Percentiles rank a stretch among this genome's conserved stretches.
Evolutionary conservation across 2,113 vertebrate genomes (phyloP).

Genomic region (Chelonoidis abingdonii): DNA sequence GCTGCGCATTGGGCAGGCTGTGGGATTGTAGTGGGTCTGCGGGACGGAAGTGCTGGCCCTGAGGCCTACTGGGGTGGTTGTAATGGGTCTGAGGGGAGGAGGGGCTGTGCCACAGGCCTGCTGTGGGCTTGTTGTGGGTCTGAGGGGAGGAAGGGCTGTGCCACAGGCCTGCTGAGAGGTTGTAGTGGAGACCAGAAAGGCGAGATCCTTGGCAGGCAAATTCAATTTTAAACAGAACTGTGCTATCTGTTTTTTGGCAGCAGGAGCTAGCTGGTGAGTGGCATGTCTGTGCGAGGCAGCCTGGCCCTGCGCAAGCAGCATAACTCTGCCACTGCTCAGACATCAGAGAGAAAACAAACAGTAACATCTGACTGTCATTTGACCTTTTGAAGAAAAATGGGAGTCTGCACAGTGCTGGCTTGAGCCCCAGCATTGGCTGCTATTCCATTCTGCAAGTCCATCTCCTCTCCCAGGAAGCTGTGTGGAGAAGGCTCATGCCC

Average conservation of each 20-base stretch:
- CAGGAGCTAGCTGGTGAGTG: background rate
- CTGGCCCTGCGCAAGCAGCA: background rate
- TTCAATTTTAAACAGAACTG: background rate
- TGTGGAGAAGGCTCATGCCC: rapidly evolving
- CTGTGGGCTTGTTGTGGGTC: background rate
- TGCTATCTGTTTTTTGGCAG: background rate
- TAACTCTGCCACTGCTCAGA: background rate
- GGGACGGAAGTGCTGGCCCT: too few species aligned
- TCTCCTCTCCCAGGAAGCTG: background rate
- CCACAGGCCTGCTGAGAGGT: background rate
- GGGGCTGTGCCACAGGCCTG: too few species aligned
- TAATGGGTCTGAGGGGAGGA: too few species aligned
- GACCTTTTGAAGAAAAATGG: background rate
- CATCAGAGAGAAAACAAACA: rapidly evolving
- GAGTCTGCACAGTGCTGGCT: background rate
- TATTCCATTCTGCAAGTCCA: background rate
- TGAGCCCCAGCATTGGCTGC: background rate
- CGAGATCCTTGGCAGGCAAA: background rate
- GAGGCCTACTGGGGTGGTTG: too few species aligned
- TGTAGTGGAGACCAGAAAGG: background rate
- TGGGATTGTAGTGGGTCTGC: too few species aligned
- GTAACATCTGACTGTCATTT: rapidly evolving
- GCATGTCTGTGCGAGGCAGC: background rate
- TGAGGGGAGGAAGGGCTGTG: background rate
- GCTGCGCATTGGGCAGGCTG: too few species aligned